Conservation (phyloP, 2,888 invertebrate genomes). For the Emmelina monodactyla region DNA sequence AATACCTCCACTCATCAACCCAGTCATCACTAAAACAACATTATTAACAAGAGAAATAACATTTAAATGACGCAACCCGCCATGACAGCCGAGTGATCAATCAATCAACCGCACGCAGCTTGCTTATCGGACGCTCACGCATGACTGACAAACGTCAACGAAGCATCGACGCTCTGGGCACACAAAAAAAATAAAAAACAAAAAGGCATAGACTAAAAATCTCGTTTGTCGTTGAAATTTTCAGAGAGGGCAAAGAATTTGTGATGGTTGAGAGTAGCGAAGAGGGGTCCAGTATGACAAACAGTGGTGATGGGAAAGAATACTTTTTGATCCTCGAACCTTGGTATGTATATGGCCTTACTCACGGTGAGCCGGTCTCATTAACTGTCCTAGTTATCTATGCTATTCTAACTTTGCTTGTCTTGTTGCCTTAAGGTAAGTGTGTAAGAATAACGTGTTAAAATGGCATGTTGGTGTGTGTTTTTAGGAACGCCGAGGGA, state of each 20-base stretch:
- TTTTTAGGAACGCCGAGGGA: constrained; percentile 48
- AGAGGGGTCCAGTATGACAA: constrained; percentile 35
- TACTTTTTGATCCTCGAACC: constrained; percentile 42
- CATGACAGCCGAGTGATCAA: background rate
- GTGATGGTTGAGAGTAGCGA: constrained; percentile 50
- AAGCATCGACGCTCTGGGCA: too few species aligned
- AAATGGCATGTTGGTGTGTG: constrained; percentile 18
- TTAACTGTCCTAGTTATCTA: constrained; percentile 12
- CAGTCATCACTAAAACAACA: too few species aligned
- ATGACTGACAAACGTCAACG: background rate
- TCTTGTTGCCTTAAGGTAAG: background rate
- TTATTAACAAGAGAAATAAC: too few species aligned
- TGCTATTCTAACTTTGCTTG: constrained; percentile 5
- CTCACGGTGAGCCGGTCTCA: background rate
- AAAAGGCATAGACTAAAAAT: background rate
- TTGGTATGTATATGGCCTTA: constrained; percentile 52
- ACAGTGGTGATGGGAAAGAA: constrained; percentile 39
- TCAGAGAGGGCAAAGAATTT: constrained; percentile 51
- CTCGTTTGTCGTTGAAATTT: constrained; percentile 21
- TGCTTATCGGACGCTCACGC: background rate
- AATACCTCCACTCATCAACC: too few species aligned
- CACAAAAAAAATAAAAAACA: constrained; percentile 6
- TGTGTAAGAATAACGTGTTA: background rate
- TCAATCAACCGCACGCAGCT: background rate
- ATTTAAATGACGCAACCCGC: background rate